Evolutionary conservation across 2,888 invertebrate genomes (phyloP), one percentile per base, ranked within the genome.

Genomic region (Gastracanthus pulcherrimus): DNA sequence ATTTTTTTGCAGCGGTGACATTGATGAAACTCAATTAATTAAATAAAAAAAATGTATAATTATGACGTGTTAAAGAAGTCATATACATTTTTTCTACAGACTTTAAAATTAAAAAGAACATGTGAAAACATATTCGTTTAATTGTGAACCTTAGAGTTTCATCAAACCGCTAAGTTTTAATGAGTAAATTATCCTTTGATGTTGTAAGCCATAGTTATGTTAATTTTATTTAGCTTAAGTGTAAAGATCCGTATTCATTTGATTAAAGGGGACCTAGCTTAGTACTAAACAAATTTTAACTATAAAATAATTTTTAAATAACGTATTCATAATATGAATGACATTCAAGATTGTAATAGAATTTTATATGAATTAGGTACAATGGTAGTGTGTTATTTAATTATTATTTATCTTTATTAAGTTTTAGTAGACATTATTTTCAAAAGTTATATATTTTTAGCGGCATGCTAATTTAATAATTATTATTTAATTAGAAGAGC

Each of bases 381-480:
- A n/a, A n/a, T n/a, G n/a, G n/a, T n/a, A n/a, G n/a, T n/a, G n/a
- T n/a, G n/a, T n/a, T n/a, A 11, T 45, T 3, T 3, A 11, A 45
- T 45, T n/a, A 3, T 45, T 51, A 19, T 51, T 51, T 19, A 16
- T 48, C n/a, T 48, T 1, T 19, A 48, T 51, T 51, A 1, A 19
- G 19, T n/a, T n/a, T n/a, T n/a, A n/a, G n/a, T n/a, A n/a, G n/a
- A 45, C 2, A 13, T 16, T 45, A 5, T 5, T 5, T n/a, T 45
- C n/a, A n/a, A n/a, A 45, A 45, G 13, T 45, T 45, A 26, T 19
- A 29, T 58, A 64, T 66, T 38, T 36, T 55, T 64, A 41, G n/a
- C 58, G 29, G 36, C 45, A 76, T 69, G 76, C 58, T 34, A 38
- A 38, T 13, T 23, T 16, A 34, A 66, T 38, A 74, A 60, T 31